These are phyloP conservation scores for Drosophila funebris DNA, from an alignment of 1,140 invertebrate genomes.

Conservation along the genomic window DNA sequence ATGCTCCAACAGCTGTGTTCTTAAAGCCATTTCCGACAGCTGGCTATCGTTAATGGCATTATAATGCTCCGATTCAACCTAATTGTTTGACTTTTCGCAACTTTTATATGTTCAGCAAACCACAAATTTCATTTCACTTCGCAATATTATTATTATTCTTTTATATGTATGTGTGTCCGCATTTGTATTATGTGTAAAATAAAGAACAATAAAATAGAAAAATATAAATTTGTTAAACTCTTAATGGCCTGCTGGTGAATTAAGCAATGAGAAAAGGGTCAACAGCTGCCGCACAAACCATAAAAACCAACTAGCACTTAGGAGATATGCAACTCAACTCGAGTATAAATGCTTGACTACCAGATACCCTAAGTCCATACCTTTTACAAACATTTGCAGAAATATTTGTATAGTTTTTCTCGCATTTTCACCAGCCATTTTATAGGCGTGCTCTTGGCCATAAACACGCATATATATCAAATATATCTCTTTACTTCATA, in stretches of 20 bases:
- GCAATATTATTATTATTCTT: background rate
- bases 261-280: slow-evolving; percentile 19
- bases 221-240: slow-evolving; percentile 28
- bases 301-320: slow-evolving; percentile 6
- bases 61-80: slow-evolving; percentile 39
- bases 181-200: slow-evolving; percentile 1
- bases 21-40: slow-evolving; percentile 37
- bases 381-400: background rate
- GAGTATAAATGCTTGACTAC: background rate
- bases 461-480: slow-evolving; percentile 8
- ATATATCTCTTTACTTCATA: slow-evolving; percentile 1
- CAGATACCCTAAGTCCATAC: background rate
- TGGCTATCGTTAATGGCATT: slow-evolving; percentile 43
- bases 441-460: slow-evolving; percentile 3
- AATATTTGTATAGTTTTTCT: background rate
- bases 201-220: background rate
- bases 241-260: slow-evolving; percentile 29
- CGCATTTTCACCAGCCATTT: background rate
- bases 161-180: background rate
- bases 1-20: slow-evolving; percentile 36
- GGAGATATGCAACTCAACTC: background rate
- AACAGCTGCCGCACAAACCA: slow-evolving; percentile 19
- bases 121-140: slow-evolving; percentile 12
- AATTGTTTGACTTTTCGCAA: slow-evolving; percentile 26
- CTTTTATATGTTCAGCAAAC: slow-evolving; percentile 2